Base-by-base conservation (phyloP, 2,797 vertebrate genomes). In the Neosilurus mollespiculum region DNA sequence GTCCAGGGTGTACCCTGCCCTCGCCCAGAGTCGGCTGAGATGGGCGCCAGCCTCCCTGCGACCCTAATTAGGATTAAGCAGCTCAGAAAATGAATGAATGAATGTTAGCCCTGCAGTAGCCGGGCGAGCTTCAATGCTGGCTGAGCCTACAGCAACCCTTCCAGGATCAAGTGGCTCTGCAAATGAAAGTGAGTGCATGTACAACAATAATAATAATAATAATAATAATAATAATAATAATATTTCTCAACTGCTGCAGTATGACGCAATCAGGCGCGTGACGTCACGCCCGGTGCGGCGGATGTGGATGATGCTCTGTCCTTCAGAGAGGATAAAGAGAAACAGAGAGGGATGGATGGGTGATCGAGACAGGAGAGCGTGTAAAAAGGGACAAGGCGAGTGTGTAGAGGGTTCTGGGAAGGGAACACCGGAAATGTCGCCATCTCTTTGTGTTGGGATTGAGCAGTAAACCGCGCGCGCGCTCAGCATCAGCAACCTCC, bases 221-320 rank as follows among this genome's bases (percentile, higher is more conserved):
- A 26, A 22, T 22, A 10, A 37, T 3, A 4, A 76, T 22, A 34
- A 58, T 34, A 22, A 0, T 59, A 37, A 26, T 11, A 9, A 18
- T 30, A 20, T 15, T 51, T 54, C 59, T 65, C 12, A 14, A 11
- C 9, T 75, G 61, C 61, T 78, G 77, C 77, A 78, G 61, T 14
- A 22, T 70, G 65, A 24, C 53, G 3, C 22, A 26, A 49, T 6
- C 53, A 8, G 18, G 26, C 20, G 72, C 86, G 83, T 85, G 86
- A 87, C 75, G 85, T 85, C 85, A 84, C 86, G 58, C 4, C 22
- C n/a, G 61, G 80, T 87, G 59, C 80, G 83, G 82, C 83, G 54
- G 26, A 24, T 81, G 37, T 53, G 43, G 59, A n/a, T 24, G 83
- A 37, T 53, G 80, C 78, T 37, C 26, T 18, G 65, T 69, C 86